Evolutionary conservation across 2,888 invertebrate genomes (phyloP).

Genomic region (Orthosia gracilis): DNA sequence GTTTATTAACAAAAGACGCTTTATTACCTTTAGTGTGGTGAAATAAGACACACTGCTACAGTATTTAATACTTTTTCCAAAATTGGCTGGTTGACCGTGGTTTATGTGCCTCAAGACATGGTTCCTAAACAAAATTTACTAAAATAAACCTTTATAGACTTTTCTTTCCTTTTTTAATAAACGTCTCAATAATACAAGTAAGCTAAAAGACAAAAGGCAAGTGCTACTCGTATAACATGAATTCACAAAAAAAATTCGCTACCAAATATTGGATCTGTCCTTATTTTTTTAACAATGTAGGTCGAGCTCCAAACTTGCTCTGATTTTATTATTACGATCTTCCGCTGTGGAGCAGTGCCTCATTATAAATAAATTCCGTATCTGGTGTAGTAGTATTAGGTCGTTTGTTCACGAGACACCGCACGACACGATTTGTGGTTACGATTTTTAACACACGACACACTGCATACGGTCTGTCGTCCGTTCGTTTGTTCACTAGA

Average conservation of each 20-base stretch:
- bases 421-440: too few species aligned
- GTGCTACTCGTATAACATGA: not conserved
- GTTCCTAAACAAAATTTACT: too few species aligned
- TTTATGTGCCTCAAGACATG: too few species aligned
- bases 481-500: too few species aligned
- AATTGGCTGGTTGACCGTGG: not conserved
- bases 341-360: not conserved
- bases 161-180: too few species aligned
- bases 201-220: not conserved
- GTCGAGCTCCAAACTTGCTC: not conserved
- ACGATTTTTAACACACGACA: too few species aligned
- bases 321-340: too few species aligned
- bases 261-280: not conserved
- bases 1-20: not conserved
- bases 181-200: not conserved
- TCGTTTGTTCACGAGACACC: too few species aligned
- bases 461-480: too few species aligned
- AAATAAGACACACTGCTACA: not conserved
- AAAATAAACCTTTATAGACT: too few species aligned
- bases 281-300: slow-evolving; percentile 3
- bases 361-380: slow-evolving; percentile 6
- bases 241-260: slow-evolving; percentile 13
- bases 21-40: too few species aligned
- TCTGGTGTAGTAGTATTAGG: slow-evolving; percentile 49
- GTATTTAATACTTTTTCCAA: not conserved